Base-by-base conservation (phyloP, 2,888 invertebrate species). In the Phanerotoma sp. region DNA sequence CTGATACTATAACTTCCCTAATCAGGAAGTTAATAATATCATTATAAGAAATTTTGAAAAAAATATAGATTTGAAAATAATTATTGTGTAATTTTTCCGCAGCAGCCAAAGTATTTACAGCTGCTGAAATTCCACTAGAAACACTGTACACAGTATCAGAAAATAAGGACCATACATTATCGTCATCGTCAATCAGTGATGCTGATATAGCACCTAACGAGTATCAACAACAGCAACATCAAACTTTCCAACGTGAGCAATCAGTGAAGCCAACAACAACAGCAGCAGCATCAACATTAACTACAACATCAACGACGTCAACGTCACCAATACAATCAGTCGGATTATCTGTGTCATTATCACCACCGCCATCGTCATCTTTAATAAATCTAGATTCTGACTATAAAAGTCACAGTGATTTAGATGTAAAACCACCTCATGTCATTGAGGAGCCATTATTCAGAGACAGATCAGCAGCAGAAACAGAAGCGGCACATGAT, bases 401-500 rank as follows among this genome's bases (percentile, higher is more conserved):
- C 5, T 37, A 37, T 16, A 7, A 35, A 35, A 48, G 15, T 22
- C 28, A 33, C 33, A 16, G 9, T 35, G 51, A 33, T 5, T 20
- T 32, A 7, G 13, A 32, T 13, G 10, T 16, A 9, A 16, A 21
- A 10, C 18, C 42, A 3, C 35, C 37, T 45, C 51, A 51, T 25
- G 46, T 52, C 7, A 50, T 32, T 32, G 60, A 62, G 37, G 61
- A 62, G 22, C 64, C 66, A 41, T 64, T 76, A 54, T 74, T 75
- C 53, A 72, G 69, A 32, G 75, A 76, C 18, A 64, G 77, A 55
- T 77, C 77, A 3, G 85, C 88, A 21, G 93, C 91, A 70, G 93
- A 93, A 78, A 93, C 91, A 9, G 92, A 93, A 79, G 93, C 92
- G 28, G 93, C 93, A 1, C 92, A 91, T 74, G 93, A 89, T 74